Conservation (phyloP, 1,140 invertebrate genomes). For the Atta cephalotes region DNA sequence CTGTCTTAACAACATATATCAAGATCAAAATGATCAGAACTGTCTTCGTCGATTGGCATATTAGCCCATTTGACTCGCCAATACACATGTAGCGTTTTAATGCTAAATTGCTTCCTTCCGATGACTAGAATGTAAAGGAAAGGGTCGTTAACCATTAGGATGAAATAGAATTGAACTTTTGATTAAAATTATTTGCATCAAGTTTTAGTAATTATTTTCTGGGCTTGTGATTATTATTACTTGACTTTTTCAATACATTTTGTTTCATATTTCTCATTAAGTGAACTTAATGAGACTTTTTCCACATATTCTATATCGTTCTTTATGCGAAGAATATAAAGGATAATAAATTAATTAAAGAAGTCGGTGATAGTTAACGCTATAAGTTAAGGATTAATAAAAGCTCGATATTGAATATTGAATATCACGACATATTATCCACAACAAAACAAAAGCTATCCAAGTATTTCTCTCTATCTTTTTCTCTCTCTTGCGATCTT, state of each 20-base stretch:
- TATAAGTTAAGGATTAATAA: slow-evolving; percentile 49
- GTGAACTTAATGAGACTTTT: background rate
- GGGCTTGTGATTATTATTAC: too few relatives aligned
- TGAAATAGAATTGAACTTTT: too few relatives aligned
- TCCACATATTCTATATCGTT: background rate
- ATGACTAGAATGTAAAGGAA: too few relatives aligned
- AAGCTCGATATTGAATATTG: slow-evolving; percentile 55
- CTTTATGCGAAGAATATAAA: background rate
- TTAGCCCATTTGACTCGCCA: too few relatives aligned
- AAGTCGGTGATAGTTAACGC: background rate
- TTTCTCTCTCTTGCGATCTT: slow-evolving; percentile 1
- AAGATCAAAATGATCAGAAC: too few relatives aligned
- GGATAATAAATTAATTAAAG: slow-evolving; percentile 25
- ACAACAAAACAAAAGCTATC: slow-evolving; percentile 50
- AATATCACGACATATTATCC: slow-evolving; percentile 38
- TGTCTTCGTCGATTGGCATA: too few relatives aligned
- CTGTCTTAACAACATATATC: too few relatives aligned
- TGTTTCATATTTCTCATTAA: background rate
- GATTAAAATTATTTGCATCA: too few relatives aligned
- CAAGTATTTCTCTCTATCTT: background rate
- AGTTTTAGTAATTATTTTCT: too few relatives aligned
- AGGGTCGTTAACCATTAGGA: too few relatives aligned
- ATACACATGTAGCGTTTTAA: too few relatives aligned
- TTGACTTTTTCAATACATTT: background rate
- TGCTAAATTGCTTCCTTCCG: too few relatives aligned